phyloP scores from a whole-genome alignment of 2,113 vertebrate species.

The Oxyura jamaicensis region DNA sequence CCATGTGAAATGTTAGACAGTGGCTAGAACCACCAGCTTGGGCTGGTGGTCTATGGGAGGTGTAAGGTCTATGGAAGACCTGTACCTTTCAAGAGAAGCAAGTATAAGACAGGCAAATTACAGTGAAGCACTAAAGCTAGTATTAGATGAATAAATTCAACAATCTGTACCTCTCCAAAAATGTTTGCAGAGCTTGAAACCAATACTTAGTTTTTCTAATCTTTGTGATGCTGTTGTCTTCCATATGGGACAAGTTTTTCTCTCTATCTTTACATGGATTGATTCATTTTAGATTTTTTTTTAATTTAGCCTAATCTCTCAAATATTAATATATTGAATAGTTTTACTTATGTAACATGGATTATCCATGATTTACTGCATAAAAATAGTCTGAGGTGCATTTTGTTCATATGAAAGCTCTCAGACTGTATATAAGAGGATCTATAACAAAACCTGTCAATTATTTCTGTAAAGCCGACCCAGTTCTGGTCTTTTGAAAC shows the following conservation, averaged over 20 bases:
- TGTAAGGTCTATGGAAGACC: background rate
- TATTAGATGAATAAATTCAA: background rate
- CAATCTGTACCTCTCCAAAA: background rate
- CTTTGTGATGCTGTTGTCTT: background rate
- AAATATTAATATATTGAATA: background rate
- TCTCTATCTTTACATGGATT: background rate
- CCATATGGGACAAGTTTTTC: background rate
- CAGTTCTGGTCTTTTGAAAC: background rate
- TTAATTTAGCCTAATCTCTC: background rate
- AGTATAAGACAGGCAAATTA: background rate
- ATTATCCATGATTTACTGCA: background rate
- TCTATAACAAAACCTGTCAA: background rate
- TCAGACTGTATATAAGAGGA: background rate
- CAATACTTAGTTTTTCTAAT: background rate
- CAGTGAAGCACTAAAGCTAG: background rate
- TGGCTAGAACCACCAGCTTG: background rate
- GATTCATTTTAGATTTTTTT: background rate
- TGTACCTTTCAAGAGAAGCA: background rate
- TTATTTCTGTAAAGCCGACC: background rate
- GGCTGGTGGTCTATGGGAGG: background rate
- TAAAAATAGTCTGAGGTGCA: background rate
- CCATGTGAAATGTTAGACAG: background rate
- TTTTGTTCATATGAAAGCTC: background rate
- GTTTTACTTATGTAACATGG: background rate
- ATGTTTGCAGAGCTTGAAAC: background rate